Conservation (phyloP, 2,797 vertebrate genomes). For the Saxicola maurus region DNA sequence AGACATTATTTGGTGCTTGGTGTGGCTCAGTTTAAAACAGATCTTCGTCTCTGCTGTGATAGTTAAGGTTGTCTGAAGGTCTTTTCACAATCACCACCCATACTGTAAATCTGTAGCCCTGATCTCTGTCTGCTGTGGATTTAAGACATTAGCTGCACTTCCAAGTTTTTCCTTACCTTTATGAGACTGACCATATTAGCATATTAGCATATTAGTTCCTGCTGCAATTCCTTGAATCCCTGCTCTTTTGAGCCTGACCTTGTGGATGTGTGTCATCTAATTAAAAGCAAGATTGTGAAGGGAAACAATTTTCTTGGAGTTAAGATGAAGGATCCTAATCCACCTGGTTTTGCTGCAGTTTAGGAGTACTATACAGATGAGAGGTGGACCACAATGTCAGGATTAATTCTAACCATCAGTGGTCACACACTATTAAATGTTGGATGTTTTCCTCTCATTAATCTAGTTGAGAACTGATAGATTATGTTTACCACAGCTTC, state of each 20-base stretch:
- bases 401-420: neutral
- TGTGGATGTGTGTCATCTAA: neutral
- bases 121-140: neutral
- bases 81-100: neutral
- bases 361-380: neutral
- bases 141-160: neutral
- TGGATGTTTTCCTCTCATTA: neutral
- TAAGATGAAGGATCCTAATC: neutral
- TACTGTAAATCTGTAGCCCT: neutral
- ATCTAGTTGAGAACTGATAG: neutral
- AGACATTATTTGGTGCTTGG: neutral
- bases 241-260: neutral
- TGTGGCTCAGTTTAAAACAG: neutral
- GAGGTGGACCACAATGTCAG: neutral
- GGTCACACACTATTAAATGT: neutral
- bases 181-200: neutral
- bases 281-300: neutral
- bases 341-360: neutral
- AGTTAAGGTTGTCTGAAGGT: neutral
- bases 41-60: neutral
- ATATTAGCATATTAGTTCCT: too few species aligned
- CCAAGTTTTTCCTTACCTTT: neutral
- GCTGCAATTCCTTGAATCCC: neutral
- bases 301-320: neutral
- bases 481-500: neutral